Base-by-base conservation (phyloP, 2,113 vertebrate genomes). In the Cynopterus brachyotis region DNA sequence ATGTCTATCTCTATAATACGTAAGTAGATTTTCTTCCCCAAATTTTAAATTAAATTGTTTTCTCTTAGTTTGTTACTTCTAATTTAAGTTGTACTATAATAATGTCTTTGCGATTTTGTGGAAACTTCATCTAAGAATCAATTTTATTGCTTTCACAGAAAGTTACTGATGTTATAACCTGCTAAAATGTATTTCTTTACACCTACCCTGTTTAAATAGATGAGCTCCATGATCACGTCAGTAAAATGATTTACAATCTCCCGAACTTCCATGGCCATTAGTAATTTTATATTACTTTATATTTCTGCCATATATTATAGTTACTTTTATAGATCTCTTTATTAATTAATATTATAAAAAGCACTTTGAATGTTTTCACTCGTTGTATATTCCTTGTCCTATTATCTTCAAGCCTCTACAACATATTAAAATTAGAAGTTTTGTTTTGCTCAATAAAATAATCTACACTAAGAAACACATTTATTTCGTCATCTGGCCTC, bases 281-380 rank as follows among this genome's bases (percentile, higher is more conserved):
- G 22, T 42, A 85, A 93, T 62, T 92, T 96, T 64, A 85, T 76
- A 81, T 75, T 37, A 93, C 40, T 80, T 55, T 80, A 26, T 66
- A 28, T 75, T 73, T 97, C 4, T 82, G 60, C 2, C 24, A 78
- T 35, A 57, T 45, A 60, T 79, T 82, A 55, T 30, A 47, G n/a
- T 17, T 92, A 60, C 42, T 75, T 92, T 72, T 42, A 59, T 24
- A n/a, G 17, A 70, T 40, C 1, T 83, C 20, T 93, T 90, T 78
- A 87, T 76, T 78, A 50, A 62, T 85, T 75, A 72, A 42, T 47
- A 70, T 40, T 60, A 72, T 35, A 26, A 37, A 64, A 84, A 64
- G 3, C 1, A 85, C 24, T 84, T 88, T 16, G 24, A 92, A 66
- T 9, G 3, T 76, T 93, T 91, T 59, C 26, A 60, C 9, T 72